A percentile compares a stretch with the other conserved stretches of the same genome.
These are phyloP conservation scores for Schrankia costaestrigalis DNA, from an alignment of 2,888 invertebrate species.

Conservation along the genomic window DNA sequence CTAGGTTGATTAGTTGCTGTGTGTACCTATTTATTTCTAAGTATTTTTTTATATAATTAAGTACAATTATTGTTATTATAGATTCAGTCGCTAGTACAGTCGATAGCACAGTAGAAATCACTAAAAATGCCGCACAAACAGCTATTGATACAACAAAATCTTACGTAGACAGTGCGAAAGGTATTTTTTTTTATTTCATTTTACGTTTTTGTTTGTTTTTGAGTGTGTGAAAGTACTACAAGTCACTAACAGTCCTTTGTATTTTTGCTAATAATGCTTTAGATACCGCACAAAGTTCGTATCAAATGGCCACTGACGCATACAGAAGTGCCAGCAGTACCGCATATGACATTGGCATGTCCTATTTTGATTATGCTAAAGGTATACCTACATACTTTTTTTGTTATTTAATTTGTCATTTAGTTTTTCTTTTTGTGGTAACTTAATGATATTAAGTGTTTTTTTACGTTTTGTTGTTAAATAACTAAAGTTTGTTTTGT, in stretches of 20 bases:
- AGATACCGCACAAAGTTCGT: slow-evolving; percentile 57
- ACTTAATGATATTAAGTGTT: background rate
- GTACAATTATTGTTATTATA: slow-evolving; percentile 29
- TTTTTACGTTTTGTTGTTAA: slow-evolving; percentile 4
- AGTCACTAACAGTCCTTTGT: slow-evolving; percentile 30
- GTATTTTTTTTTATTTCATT: slow-evolving; percentile 35
- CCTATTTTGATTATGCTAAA: slow-evolving; percentile 56
- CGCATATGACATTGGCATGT: slow-evolving; percentile 54
- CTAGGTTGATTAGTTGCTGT: no score
- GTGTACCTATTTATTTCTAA: no score
- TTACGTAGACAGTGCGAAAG: slow-evolving; percentile 58
- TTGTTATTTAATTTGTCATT: slow-evolving; percentile 2
- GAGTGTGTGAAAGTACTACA: slow-evolving; percentile 15
- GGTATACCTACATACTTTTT: slow-evolving; percentile 24
- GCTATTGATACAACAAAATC: slow-evolving; percentile 53
- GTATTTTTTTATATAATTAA: background rate
- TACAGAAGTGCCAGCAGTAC: slow-evolving; percentile 51
- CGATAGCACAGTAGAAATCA: slow-evolving; percentile 47
- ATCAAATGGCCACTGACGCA: slow-evolving; percentile 49
- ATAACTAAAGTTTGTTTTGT: no score
- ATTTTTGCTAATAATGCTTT: slow-evolving; percentile 40
- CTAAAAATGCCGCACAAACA: slow-evolving; percentile 50
- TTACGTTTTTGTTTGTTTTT: slow-evolving; percentile 2
- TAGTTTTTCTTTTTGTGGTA: no score
- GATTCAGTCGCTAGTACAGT: slow-evolving; percentile 51